Evolutionary conservation across 1,140 invertebrate species (phyloP), one percentile per base, ranked within the genome.

Genomic region (Potamilus streckersoni): DNA sequence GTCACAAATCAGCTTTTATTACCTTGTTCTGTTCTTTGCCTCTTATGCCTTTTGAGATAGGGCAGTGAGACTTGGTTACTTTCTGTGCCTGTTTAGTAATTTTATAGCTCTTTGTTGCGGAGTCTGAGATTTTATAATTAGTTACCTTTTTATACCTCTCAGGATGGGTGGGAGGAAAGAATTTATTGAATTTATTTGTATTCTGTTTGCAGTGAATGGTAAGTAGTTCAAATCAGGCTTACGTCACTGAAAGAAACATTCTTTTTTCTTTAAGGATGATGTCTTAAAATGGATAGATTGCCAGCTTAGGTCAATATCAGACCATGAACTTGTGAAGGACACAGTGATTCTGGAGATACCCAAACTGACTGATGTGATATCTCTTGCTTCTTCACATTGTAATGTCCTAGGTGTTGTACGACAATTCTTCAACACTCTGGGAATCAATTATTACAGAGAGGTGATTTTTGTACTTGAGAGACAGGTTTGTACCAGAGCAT

Each of bases 381-480:
- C 69, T n/a, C 55, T 71, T 13, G 57, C 78, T 15, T 82, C 79
- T 16, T 82, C 81, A 14, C 80, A 84, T 64, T 83, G 76, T 65
- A 84, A 74, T 14, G 82, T 83, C 12, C 71, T 85, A 4, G 80
- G 80, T 1, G 80, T 79, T 5, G 75, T 87, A 11, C 73, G 70
- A 61, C 78, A 80, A 20, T 83, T 85, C 69, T 88, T 82, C 74
- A 73, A 66, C 23, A 66, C 60, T 0, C 64, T 89, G 55, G 82
- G 79, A 31, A 82, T 89, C 17, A 80, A 85, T 60, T 89, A 86
- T 71, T 88, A 84, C 79, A 82, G 83, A 58, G 65, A 80, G 23
- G 79, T 86, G 6, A 82, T 84, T 12, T 78, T 88, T 31, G 70
- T 79, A 23, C 65, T 86, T 2, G 87, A 89, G 49, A 84, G 74